A percentile compares a stretch with the other conserved stretches of the same genome.
These are phyloP conservation scores for Brachyalestes nurse DNA, from an alignment of 2,797 vertebrate species.

Conservation along the genomic window DNA sequence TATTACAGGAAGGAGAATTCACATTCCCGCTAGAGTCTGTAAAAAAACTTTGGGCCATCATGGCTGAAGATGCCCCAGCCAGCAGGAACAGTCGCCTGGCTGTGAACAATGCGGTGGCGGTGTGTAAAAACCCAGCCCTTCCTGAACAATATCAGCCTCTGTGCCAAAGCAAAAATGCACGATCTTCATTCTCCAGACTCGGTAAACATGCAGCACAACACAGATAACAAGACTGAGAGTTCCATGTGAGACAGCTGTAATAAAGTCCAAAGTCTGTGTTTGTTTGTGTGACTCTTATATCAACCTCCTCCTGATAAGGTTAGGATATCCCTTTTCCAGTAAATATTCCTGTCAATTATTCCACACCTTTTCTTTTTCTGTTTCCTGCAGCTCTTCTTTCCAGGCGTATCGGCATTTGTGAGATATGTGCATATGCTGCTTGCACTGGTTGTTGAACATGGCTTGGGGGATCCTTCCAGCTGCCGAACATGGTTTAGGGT, in stretches of 20 bases:
- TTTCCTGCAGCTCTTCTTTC: conserved; percentile 51
- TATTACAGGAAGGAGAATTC: conserved; percentile 58
- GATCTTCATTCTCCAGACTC: conserved; percentile 50
- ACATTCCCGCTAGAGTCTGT: conserved; percentile 57
- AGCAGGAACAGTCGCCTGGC: not conserved
- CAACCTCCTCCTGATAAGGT: not conserved
- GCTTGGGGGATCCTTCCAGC: not conserved
- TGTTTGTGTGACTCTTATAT: not conserved
- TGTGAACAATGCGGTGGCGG: conserved; percentile 1
- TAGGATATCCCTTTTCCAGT: not conserved
- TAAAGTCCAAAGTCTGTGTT: conserved; percentile 8
- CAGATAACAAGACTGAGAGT: not conserved
- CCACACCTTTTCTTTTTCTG: not conserved
- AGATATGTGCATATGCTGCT: conserved; percentile 61
- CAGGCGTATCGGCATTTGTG: conserved; percentile 45
- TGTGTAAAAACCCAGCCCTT: conserved; percentile 53
- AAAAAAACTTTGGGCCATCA: conserved; percentile 48
- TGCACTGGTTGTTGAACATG: conserved; percentile 60
- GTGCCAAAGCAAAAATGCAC: conserved; percentile 46
- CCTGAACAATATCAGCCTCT: conserved; percentile 53
- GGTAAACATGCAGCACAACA: conserved; percentile 40
- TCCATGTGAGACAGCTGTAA: not conserved
- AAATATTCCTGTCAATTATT: not conserved
- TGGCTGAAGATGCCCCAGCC: conserved; percentile 12
- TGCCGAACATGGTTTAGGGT: not conserved